These are phyloP conservation scores for Diadegma fenestrale DNA, from an alignment of 2,888 invertebrate species.

Conservation along the genomic window DNA sequence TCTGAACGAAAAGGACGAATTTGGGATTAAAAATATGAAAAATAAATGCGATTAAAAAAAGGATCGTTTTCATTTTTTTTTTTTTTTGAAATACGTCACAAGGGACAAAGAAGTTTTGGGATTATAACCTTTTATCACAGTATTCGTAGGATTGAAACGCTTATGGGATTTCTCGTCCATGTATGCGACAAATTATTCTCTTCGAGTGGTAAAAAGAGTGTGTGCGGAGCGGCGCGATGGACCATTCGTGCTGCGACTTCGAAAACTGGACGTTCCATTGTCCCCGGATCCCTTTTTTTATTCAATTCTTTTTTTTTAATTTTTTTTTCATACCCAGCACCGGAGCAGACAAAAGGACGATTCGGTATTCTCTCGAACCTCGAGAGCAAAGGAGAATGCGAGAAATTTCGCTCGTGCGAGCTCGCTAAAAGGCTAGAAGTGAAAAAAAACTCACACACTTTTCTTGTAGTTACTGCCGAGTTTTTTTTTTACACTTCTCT, in stretches of 20 bases:
- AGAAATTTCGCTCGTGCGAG: constrained; percentile 51
- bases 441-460: constrained; percentile 22
- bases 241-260: constrained; percentile 66
- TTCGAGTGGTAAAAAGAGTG: constrained; percentile 31
- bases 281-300: constrained; percentile 47
- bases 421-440: constrained; percentile 42
- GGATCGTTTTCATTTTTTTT: background rate
- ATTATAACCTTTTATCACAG: background rate
- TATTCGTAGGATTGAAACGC: background rate
- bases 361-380: constrained; percentile 52
- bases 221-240: constrained; percentile 48
- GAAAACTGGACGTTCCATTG: constrained; percentile 64
- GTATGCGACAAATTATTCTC: constrained; percentile 60
- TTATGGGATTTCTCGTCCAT: constrained; percentile 53
- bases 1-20: background rate
- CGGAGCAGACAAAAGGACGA: constrained; percentile 61
- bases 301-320: background rate
- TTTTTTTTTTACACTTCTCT: constrained; percentile 28
- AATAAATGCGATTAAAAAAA: background rate
- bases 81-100: background rate
- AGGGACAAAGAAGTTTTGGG: background rate
- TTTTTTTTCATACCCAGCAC: constrained; percentile 29
- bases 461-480: constrained; percentile 27
- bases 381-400: constrained; percentile 55
- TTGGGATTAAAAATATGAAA: background rate